Evolutionary conservation across 2,797 vertebrate genomes (phyloP).

Genomic region (Eulemur coronatus): DNA sequence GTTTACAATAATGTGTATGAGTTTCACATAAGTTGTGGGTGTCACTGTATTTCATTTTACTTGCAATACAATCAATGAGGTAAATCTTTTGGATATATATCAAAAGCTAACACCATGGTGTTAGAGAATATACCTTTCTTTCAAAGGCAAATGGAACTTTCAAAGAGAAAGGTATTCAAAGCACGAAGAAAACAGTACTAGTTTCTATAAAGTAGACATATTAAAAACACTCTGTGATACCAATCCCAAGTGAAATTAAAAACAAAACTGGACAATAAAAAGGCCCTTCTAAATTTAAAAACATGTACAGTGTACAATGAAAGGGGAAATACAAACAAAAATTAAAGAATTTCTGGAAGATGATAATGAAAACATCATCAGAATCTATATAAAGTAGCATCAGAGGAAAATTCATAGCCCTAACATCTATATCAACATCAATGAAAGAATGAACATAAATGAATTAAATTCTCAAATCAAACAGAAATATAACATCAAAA

Average conservation of each 20-base stretch:
- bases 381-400: not conserved
- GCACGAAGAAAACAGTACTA: not conserved
- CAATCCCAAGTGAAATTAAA: conserved; percentile 14
- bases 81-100: not conserved
- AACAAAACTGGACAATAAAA: not conserved
- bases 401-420: not conserved
- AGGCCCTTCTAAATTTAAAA: not conserved
- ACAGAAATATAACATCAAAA: not conserved
- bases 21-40: conserved; percentile 1
- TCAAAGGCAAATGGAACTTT: not conserved
- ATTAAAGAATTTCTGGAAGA: not conserved
- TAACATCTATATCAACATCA: not conserved
- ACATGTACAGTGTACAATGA: not conserved
- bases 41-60: conserved; percentile 6
- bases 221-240: not conserved
- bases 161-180: not conserved
- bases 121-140: not conserved
- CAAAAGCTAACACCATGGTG: not conserved
- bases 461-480: conserved; percentile 7
- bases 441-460: not conserved
- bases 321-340: not conserved
- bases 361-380: not conserved
- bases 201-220: conserved; percentile 10
- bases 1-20: not conserved
- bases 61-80: not conserved